Conservation (phyloP, 2,888 invertebrate species). For the Lissonota sp. region DNA sequence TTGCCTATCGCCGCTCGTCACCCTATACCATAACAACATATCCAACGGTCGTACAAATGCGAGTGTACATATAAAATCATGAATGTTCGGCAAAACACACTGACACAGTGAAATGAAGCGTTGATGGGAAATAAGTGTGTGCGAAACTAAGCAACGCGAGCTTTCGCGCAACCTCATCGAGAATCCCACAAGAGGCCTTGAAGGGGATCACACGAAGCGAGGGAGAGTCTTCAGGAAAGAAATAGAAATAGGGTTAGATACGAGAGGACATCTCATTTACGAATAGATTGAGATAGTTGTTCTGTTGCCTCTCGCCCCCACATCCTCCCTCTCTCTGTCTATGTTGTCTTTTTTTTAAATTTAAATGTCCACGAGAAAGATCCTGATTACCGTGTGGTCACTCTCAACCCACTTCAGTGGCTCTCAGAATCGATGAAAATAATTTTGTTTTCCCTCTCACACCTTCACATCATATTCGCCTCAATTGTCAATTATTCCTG, state of each 20-base stretch:
- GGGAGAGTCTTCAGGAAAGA: too few species aligned
- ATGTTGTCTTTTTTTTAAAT: constrained; percentile 77
- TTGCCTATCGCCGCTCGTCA: constrained; percentile 65
- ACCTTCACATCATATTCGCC: too few species aligned
- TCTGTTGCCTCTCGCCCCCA: constrained; percentile 56
- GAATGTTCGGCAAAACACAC: too few species aligned
- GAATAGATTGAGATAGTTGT: constrained; percentile 82
- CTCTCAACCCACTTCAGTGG: constrained; percentile 73
- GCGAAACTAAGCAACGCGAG: constrained; percentile 42
- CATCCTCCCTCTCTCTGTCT: constrained; percentile 30
- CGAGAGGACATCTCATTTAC: constrained; percentile 79
- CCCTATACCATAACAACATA: constrained; percentile 60
- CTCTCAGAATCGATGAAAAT: constrained; percentile 56
- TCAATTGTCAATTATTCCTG: too few species aligned
- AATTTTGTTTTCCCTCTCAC: too few species aligned
- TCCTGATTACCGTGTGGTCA: constrained; percentile 77
- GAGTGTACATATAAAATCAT: too few species aligned
- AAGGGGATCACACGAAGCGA: constrained; percentile 31
- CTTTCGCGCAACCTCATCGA: constrained; percentile 51
- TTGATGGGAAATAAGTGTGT: constrained; percentile 22
- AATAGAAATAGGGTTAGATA: too few species aligned
- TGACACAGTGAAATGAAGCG: constrained; percentile 13
- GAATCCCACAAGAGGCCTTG: constrained; percentile 28
- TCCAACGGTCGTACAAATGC: constrained; percentile 46
- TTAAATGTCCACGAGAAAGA: constrained; percentile 73